Evolutionary conservation across 1,140 invertebrate genomes (phyloP).

Genomic region (Pseudachorutes palmiensis): DNA sequence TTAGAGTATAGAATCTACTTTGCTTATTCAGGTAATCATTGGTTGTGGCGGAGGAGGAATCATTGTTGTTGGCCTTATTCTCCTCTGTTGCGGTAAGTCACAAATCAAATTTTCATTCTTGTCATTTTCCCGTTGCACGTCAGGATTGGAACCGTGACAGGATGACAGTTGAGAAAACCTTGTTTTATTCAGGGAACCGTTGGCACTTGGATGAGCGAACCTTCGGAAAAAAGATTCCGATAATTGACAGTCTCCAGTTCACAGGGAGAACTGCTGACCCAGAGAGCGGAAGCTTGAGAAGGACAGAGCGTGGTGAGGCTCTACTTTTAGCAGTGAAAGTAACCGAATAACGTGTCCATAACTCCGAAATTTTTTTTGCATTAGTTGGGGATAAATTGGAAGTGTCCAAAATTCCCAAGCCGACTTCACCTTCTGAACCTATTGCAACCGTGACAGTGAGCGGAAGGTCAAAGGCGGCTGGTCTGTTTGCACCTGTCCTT

Average conservation of each 20-base stretch:
- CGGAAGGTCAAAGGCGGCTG: not conserved
- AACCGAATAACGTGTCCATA: not conserved
- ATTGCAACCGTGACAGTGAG: not conserved
- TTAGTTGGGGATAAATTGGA: conserved; percentile 3
- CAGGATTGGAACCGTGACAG: no score
- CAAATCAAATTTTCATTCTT: not conserved
- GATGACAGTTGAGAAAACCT: not conserved
- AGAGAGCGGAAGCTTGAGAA: not conserved
- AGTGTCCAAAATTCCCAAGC: not conserved
- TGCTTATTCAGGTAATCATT: conserved; percentile 8
- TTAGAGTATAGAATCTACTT: not conserved
- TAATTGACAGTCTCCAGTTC: not conserved
- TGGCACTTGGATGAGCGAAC: conserved; percentile 5
- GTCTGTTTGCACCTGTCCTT: not conserved
- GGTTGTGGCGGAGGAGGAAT: not conserved
- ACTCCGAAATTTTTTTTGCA: not conserved
- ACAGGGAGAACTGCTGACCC: not conserved
- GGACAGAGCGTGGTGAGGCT: not conserved
- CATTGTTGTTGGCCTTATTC: not conserved
- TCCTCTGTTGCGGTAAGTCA: conserved; percentile 16
- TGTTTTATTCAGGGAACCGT: not conserved
- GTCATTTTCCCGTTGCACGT: not conserved
- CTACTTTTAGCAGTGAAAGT: not conserved
- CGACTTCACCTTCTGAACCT: not conserved
- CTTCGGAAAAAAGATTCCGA: not conserved